Conservation (phyloP, 2,888 invertebrate species). For the Rhagonycha lutea region DNA sequence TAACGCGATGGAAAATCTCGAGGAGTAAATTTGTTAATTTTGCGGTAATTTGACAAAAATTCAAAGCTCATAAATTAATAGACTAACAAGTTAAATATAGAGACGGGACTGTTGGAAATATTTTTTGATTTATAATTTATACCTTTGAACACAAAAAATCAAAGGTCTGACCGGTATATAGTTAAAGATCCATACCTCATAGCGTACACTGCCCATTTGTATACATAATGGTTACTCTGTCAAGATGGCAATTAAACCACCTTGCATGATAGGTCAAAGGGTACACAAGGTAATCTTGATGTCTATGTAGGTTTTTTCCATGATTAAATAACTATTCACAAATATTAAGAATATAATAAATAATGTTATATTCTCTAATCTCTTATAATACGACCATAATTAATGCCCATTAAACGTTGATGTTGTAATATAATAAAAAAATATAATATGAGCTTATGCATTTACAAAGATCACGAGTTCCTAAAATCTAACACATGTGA, state of each 20-base stretch:
- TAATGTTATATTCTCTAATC: neutral
- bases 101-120: constrained; percentile 2
- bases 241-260: constrained; percentile 45
- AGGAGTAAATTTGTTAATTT: neutral
- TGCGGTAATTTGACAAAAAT: neutral
- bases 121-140: constrained; percentile 36
- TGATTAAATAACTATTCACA: neutral
- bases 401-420: neutral
- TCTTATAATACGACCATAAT: neutral
- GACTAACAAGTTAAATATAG: constrained; percentile 2
- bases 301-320: constrained; percentile 5
- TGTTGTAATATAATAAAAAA: neutral
- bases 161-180: constrained; percentile 33
- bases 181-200: constrained; percentile 43
- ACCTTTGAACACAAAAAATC: constrained; percentile 25
- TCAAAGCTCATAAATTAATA: neutral
- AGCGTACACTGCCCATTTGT: constrained; percentile 34
- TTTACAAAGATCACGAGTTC: neutral
- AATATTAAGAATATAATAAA: constrained; percentile 1
- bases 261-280: constrained; percentile 45
- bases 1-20: neutral
- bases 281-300: constrained; percentile 33
- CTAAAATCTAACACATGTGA: neutral
- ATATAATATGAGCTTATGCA: neutral
- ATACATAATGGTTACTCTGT: constrained; percentile 46